Evolutionary conservation across 2,113 vertebrate species (phyloP).

Genomic region (Anguilla japonica): DNA sequence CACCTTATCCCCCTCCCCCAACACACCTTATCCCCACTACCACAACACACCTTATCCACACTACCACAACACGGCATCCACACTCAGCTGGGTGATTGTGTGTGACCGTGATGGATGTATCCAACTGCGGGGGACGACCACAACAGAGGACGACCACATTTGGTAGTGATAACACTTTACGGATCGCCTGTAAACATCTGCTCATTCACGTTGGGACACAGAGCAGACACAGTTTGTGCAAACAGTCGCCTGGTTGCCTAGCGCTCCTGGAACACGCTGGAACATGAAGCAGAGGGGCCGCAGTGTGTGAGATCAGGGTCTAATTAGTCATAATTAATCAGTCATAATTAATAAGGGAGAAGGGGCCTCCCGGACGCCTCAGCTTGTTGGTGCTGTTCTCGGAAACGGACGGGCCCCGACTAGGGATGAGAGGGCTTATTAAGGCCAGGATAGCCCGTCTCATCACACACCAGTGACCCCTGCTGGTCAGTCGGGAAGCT

Average conservation of each 20-base stretch:
- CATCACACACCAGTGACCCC: too few relatives aligned
- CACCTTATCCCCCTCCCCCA: too few relatives aligned
- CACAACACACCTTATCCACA: not conserved
- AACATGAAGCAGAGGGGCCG: not conserved
- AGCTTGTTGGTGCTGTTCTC: too few relatives aligned
- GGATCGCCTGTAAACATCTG: constrained; percentile 23
- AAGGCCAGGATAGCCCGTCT: too few relatives aligned
- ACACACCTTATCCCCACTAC: too few relatives aligned
- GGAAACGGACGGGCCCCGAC: too few relatives aligned
- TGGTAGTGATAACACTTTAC: not conserved
- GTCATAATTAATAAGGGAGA: too few relatives aligned
- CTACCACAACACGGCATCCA: not conserved
- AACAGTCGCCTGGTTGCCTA: not conserved
- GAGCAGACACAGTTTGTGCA: not conserved
- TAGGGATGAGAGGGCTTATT: too few relatives aligned
- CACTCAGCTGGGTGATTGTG: too few relatives aligned
- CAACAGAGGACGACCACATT: not conserved
- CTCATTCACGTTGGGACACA: not conserved
- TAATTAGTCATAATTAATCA: not conserved
- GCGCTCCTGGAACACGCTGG: not conserved
- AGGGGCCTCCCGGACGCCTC: too few relatives aligned
- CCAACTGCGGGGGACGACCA: not conserved
- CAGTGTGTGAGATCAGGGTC: not conserved
- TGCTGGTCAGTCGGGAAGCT: too few relatives aligned
- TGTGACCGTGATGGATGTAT: too few relatives aligned